phyloP scores from a whole-genome alignment of 2,113 vertebrate genomes.

The Grus americana region DNA sequence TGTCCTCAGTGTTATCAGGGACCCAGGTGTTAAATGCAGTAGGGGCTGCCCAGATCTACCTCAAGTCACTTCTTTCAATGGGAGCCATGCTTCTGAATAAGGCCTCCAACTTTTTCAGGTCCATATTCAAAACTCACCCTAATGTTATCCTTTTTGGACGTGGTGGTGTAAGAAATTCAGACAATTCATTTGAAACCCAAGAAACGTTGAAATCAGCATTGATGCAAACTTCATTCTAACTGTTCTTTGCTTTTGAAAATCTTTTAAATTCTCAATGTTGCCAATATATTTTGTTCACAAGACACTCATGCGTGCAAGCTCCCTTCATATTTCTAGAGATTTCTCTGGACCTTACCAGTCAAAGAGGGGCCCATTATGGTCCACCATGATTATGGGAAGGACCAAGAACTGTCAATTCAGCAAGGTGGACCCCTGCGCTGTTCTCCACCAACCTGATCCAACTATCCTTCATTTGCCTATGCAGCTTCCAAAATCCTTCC shows the following conservation, averaged over 20 bases:
- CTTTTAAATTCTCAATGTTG: not conserved
- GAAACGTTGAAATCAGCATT: not conserved
- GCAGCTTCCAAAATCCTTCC: not conserved
- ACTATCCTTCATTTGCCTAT: not conserved
- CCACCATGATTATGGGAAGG: not conserved
- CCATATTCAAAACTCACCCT: not conserved
- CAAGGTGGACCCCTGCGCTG: not conserved
- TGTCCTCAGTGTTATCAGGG: not conserved
- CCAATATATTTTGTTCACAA: not conserved
- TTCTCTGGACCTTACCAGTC: not conserved
- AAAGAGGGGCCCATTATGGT: not conserved
- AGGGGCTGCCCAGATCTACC: not conserved
- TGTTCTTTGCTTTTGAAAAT: not conserved
- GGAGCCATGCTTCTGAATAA: not conserved
- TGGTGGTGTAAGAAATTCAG: not conserved
- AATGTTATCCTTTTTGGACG: not conserved
- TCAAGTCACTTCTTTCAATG: not conserved
- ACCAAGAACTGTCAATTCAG: not conserved
- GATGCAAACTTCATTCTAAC: not conserved
- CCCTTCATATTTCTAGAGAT: not conserved
- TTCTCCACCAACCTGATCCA: not conserved
- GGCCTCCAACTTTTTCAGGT: accelerated
- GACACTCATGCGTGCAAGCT: not conserved
- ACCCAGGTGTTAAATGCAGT: not conserved
- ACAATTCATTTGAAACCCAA: not conserved